Evolutionary conservation across 2,888 invertebrate genomes (phyloP), one percentile per base, ranked within the genome.

Genomic region (Tuta absoluta): DNA sequence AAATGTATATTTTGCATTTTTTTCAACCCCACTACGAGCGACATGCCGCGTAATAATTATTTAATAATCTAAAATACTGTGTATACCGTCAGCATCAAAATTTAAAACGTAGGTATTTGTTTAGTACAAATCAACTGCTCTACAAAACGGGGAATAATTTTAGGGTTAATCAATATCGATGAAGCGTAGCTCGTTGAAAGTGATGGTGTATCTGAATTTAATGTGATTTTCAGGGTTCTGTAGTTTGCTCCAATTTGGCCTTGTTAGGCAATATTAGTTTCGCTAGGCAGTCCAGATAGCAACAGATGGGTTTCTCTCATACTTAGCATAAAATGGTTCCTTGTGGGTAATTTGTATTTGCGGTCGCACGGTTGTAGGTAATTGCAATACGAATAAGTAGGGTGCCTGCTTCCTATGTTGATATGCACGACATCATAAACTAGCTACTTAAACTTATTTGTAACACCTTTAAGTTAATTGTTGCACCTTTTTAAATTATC

Each of bases 1-100:
- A 86, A 86, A 89, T 86, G 85, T 86, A 73, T 87, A 82, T 84
- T 88, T 89, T 87, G 86, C 84, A 89, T 89, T 88, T 90, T 41
- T 85, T 79, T 84, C 79, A 80, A 61, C 61, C 61, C 61, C 61
- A 61, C 61, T 17, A 61, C 33, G 33, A 41, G 60, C 48, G 56
- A 56, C 84, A 80, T 79, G 80, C 82, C 82, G 75, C 75, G 63
- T 65, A 63, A 66, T 65, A 60, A 66, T 66, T 66, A 66, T 60
- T 63, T 61, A 65, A 66, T 65, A 67, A 63, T 67, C 61, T 61
- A 63, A 65, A 66, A 61, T 49, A 61, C 61, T 53, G 38, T 17
- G 23, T 33, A 53, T 33, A 61, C 17, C 48, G 61, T 61, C 49
- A 61, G 61, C 61, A 61, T 19, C 19, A 33, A 28, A 49, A 49